Evolutionary conservation across 1,140 invertebrate genomes (phyloP).

Genomic region (Bombus vancouverensis): DNA sequence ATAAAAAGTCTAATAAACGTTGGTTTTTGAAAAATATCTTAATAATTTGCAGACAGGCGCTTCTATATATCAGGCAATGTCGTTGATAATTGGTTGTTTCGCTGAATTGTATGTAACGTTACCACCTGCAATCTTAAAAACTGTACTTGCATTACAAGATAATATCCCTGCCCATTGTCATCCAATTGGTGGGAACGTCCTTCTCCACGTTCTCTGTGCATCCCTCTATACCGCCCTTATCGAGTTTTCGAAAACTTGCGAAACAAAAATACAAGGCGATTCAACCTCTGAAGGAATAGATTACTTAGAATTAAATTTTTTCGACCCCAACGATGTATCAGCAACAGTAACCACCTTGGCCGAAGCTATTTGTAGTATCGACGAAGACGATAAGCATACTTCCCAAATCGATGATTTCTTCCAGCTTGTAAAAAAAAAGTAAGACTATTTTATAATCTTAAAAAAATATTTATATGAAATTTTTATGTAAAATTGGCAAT

Average conservation of each 20-base stretch:
- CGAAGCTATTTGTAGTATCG: constrained; percentile 90
- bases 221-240: constrained; percentile 55
- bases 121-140: constrained; percentile 83
- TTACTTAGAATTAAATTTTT: constrained; percentile 51
- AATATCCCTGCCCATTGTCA: constrained; percentile 86
- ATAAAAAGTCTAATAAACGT: background rate
- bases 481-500: background rate
- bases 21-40: background rate
- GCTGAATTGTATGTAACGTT: constrained; percentile 86
- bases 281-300: constrained; percentile 20
- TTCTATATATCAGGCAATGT: constrained; percentile 90
- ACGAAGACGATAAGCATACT: constrained; percentile 89
- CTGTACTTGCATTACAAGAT: constrained; percentile 84
- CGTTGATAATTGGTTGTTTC: constrained; percentile 87
- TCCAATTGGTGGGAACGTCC: constrained; percentile 85
- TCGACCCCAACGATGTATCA: constrained; percentile 66
- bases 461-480: background rate
- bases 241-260: constrained; percentile 29
- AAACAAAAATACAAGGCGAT: constrained; percentile 9
- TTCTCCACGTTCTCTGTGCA: constrained; percentile 83
- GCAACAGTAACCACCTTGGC: constrained; percentile 83
- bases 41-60: constrained; percentile 84
- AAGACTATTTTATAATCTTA: constrained; percentile 18
- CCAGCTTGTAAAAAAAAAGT: constrained; percentile 81
- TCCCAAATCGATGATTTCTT: constrained; percentile 86